These are phyloP conservation scores for Brienomyrus longianalis DNA, from an alignment of 2,113 vertebrate species.

Conservation along the genomic window DNA sequence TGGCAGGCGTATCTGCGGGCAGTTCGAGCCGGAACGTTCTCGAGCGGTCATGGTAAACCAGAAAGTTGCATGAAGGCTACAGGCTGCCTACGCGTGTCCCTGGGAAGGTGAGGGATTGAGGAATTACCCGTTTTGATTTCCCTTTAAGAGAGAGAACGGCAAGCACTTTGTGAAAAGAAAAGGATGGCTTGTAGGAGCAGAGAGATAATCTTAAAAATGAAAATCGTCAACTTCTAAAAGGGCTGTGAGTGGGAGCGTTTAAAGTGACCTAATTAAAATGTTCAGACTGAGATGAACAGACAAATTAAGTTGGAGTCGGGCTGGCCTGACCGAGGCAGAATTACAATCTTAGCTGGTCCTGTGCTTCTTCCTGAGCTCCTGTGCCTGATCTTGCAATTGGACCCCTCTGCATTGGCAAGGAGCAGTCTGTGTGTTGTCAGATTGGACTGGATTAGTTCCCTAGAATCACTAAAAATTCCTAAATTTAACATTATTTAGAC, in stretches of 20 bases:
- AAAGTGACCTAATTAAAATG: conserved; percentile 26
- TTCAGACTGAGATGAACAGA: conserved; percentile 5
- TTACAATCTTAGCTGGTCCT: background rate
- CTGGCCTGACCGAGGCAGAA: conserved; percentile 10
- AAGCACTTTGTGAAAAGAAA: background rate
- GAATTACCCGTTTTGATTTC: background rate
- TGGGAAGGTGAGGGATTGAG: background rate
- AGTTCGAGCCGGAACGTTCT: background rate
- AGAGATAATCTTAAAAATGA: background rate
- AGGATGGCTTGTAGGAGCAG: background rate
- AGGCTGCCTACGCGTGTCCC: background rate
- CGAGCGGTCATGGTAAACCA: background rate
- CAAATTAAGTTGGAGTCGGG: conserved; percentile 20
- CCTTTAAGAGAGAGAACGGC: background rate
- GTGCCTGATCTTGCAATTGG: background rate
- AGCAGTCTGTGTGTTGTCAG: background rate
- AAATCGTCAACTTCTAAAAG: background rate
- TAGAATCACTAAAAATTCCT: background rate
- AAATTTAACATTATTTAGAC: background rate
- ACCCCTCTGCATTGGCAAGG: background rate
- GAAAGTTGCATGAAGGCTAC: background rate
- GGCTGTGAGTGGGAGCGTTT: conserved; percentile 5
- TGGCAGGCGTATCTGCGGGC: background rate
- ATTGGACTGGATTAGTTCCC: background rate
- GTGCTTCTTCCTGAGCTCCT: background rate